Evolutionary conservation across 2,888 invertebrate species (phyloP), one percentile per base, ranked within the genome.

Genomic region (Tinea semifulvella): DNA sequence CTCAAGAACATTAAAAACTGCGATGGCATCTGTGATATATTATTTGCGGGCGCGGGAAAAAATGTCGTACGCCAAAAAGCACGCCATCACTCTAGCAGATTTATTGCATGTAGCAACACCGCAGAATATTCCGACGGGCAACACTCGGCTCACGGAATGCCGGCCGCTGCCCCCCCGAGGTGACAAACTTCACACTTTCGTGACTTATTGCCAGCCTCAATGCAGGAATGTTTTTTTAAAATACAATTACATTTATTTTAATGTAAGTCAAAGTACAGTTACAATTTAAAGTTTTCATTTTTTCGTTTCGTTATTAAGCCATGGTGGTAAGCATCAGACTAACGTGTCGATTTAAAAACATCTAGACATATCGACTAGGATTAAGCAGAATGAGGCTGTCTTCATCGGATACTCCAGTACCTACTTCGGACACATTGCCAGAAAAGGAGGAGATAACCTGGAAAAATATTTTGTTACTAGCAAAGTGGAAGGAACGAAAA

Each of bases 11-110:
- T n/a, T n/a, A n/a, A n/a, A n/a, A n/a, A n/a, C n/a, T 31, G 13
- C 31, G 31, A 31, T 31, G 31, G 31, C 36, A 18, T 18, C 36
- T 27, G 71, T 77, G 77, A 80, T 77, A 76, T 71, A 79, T 75
- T 69, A 58, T 59, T 56, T 55, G 63, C 72, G 72, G 73, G 75
- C 74, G 77, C 77, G 75, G 75, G 77, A 80, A 80, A 77, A 80
- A 79, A 77, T 79, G 77, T 77, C 77, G 69, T 63, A 55, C 61
- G 60, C 66, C 68, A 74, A 74, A 77, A 79, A 76, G 61, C 60
- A 53, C 64, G 63, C 65, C 74, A 76, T 80, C 79, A 77, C 70
- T 76, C 75, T 60, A 53, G 53, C 60, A 57, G 68, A 80, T 77
- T 79, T 80, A 80, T 79, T 66, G 68, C 66, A 58, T 65, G 64